Conservation (phyloP, 2,113 vertebrate genomes). For the Erythrocercus mccallii region DNA sequence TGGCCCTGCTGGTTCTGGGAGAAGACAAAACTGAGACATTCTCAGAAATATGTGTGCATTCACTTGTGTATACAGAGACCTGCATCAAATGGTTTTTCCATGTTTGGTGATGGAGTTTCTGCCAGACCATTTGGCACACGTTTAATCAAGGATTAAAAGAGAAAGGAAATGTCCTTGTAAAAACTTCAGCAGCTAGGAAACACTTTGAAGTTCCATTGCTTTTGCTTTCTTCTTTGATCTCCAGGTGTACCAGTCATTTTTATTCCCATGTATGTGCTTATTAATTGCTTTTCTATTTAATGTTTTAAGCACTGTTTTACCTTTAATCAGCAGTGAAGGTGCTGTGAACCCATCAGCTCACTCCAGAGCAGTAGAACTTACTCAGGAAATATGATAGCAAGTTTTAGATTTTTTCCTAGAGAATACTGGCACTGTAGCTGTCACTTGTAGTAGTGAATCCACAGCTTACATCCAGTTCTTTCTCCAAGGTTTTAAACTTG, state of each 20-base stretch:
- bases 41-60: not conserved
- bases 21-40: not conserved
- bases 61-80: not conserved
- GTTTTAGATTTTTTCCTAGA: not conserved
- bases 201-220: constrained; percentile 32
- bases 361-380: not conserved
- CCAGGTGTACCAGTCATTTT: not conserved
- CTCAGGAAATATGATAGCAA: not conserved
- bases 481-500: not conserved
- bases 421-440: not conserved
- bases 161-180: constrained; percentile 34
- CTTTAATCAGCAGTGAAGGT: not conserved
- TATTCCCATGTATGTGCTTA: not conserved
- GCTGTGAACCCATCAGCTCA: not conserved
- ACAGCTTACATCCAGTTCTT: not conserved
- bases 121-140: not conserved
- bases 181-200: constrained; percentile 15
- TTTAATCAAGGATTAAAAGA: constrained; percentile 12
- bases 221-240: constrained; percentile 47
- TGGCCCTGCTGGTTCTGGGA: not conserved
- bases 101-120: constrained; percentile 5
- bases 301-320: not conserved
- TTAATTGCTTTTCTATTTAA: constrained; percentile 7
- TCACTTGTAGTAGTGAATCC: not conserved
- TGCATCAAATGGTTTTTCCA: not conserved